Evolutionary conservation across 2,888 invertebrate species (phyloP), one percentile per base, ranked within the genome.

Genomic region (Leucoptera coffeella): DNA sequence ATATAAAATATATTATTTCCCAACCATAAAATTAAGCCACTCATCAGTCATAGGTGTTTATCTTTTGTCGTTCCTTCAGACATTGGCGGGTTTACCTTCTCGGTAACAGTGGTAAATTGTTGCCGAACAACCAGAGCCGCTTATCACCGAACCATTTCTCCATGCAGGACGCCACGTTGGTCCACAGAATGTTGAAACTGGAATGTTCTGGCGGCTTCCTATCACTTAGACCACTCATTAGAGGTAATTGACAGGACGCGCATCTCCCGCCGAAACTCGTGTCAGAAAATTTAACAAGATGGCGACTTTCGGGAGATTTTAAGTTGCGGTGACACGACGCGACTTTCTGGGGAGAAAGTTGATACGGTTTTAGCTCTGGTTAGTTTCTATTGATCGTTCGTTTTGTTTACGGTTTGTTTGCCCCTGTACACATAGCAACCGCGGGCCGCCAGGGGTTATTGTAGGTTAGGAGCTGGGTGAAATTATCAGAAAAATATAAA

Each of bases 131-230:
- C 89, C 89, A 89, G 59, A 89, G 74, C 74, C 85, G 85, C 65
- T 85, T 85, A 73, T 88, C 88, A 74, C 83, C 85, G 65, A 89
- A 83, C 88, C 89, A 89, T 88, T 82, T 87, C 84, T 89, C 89
- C 89, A 89, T 89, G 69, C 77, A 73, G 69, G 67, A 60, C 43
- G 69, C 59, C 59, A 72, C 55, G 52, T 62, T 72, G 49, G 50
- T 54, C 48, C 55, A 59, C 61, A 62, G 52, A n/a, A n/a, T n/a
- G 43, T 55, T 65, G 51, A 50, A 46, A 35, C 38, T 41, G 35
- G 47, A 52, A 49, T 43, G 38, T 35, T 47, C 41, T n/a, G n/a
- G n/a, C n/a, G n/a, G n/a, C n/a, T n/a, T n/a, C n/a, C n/a, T n/a
- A n/a, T n/a, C n/a, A n/a, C n/a, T n/a, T n/a, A n/a, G n/a, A n/a